Evolutionary conservation across 2,797 vertebrate genomes (phyloP).

Genomic region (Cebuella pygmaea): DNA sequence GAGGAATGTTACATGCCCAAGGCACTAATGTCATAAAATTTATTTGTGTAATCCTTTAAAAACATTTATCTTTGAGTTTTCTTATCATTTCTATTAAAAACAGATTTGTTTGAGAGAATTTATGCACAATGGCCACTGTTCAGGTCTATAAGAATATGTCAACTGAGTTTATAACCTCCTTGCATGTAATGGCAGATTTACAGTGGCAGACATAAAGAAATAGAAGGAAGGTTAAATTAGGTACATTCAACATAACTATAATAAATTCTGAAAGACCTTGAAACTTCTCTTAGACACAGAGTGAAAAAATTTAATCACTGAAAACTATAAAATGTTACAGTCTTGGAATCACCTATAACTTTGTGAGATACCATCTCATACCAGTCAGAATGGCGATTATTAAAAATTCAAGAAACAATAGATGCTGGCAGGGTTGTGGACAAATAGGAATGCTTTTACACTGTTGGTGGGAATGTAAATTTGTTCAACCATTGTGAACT

Average conservation of each 20-base stretch:
- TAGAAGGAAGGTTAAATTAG: background rate
- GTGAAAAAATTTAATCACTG: background rate
- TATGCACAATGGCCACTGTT: background rate
- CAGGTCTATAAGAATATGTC: background rate
- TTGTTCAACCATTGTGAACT: no score
- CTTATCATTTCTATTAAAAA: background rate
- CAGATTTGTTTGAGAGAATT: background rate
- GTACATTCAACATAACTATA: background rate
- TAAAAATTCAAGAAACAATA: no score
- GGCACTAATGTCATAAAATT: background rate
- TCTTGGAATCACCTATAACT: background rate
- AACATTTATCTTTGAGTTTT: background rate
- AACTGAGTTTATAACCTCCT: background rate
- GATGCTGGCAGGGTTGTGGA: no score
- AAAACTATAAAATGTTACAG: background rate
- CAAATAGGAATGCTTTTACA: no score
- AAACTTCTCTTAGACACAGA: background rate
- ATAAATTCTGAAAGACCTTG: background rate
- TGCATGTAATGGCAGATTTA: background rate
- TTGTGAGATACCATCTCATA: background rate
- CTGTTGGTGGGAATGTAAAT: no score
- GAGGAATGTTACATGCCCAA: background rate
- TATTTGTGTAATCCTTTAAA: background rate
- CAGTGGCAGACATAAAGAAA: background rate
- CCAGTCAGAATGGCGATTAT: no score